Base-by-base conservation (phyloP, 2,888 invertebrate genomes). In the Eudemis profundana region DNA sequence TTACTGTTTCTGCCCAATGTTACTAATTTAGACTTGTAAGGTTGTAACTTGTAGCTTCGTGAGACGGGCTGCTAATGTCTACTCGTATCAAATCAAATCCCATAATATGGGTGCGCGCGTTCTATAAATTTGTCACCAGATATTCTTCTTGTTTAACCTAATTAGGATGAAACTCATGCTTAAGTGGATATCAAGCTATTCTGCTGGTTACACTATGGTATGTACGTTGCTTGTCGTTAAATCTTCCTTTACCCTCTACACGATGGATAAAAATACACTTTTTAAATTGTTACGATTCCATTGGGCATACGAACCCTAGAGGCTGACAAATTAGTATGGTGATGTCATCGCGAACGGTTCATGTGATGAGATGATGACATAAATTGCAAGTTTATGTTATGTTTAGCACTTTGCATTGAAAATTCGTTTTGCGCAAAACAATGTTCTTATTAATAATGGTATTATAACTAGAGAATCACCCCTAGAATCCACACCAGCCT, bases 271-370 rank as follows among this genome's bases (percentile, higher is more conserved):
- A 50, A 50, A 64, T 57, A 57, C 57, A 14, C 29, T 21, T 7
- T 42, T 38, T 10, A 33, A 36, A 42, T 21, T 21, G 29, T n/a
- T 29, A 49, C 47, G 40, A 23, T 10, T 29, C 46, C n/a, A 38
- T 3, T 14, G 4, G 14, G 15, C 33, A 53, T 14, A 49, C 15
- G 36, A 4, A 42, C 17, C 15, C 38, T 40, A 49, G 42, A 42
- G n/a, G 17, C 38, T 47, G 47, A 56, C 64, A 46, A 33, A 46
- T 61, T 61, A 36, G 36, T 40, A 1, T 12, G 29, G 21, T 64
- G 64, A 64, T 57, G 57, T 64, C 64, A 64, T 44, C 36, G 19
- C 42, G 7, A 56, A 33, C 33, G 42, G 49, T n/a, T n/a, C n/a
- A n/a, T n/a, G n/a, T n/a, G n/a, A n/a, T 38, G 36, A 50, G 44